These are phyloP conservation scores for Hoplodrina blanda DNA, from an alignment of 2,888 invertebrate species.

Conservation along the genomic window DNA sequence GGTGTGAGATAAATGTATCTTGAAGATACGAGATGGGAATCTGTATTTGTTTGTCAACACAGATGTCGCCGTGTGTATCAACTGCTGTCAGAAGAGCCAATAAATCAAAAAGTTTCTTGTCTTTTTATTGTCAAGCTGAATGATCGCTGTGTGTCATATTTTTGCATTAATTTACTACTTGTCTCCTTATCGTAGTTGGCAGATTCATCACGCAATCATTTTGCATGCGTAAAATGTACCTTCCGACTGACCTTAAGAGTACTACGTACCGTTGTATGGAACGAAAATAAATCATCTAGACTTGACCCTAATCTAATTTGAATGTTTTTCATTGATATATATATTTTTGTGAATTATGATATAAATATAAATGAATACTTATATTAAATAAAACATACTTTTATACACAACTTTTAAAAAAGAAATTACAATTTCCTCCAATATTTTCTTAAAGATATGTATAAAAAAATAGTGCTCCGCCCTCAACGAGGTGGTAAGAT, in stretches of 20 bases:
- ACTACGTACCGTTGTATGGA: neutral
- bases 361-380: too few relatives aligned
- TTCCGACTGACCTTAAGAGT: neutral
- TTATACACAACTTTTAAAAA: too few relatives aligned
- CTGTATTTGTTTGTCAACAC: slow-evolving; percentile 15
- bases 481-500: too few relatives aligned
- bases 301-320: too few relatives aligned
- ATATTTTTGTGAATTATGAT: too few relatives aligned
- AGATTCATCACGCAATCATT: slow-evolving; percentile 34
- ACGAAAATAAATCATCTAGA: slow-evolving; percentile 14
- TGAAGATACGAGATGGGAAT: slow-evolving; percentile 29
- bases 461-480: too few relatives aligned
- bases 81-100: slow-evolving; percentile 14
- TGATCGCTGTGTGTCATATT: slow-evolving; percentile 25
- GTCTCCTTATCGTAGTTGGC: slow-evolving; percentile 38
- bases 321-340: too few relatives aligned
- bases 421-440: too few relatives aligned
- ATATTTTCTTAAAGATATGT: too few relatives aligned
- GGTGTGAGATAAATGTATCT: slow-evolving; percentile 47
- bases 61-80: slow-evolving; percentile 22
- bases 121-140: slow-evolving; percentile 18
- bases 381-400: too few relatives aligned
- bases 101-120: slow-evolving; percentile 44
- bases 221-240: slow-evolving; percentile 1
- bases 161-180: slow-evolving; percentile 45